Percentiles rank a stretch among this genome's conserved stretches.
phyloP scores from a whole-genome alignment of 2,797 vertebrate genomes.

The Choloepus didactylus region DNA sequence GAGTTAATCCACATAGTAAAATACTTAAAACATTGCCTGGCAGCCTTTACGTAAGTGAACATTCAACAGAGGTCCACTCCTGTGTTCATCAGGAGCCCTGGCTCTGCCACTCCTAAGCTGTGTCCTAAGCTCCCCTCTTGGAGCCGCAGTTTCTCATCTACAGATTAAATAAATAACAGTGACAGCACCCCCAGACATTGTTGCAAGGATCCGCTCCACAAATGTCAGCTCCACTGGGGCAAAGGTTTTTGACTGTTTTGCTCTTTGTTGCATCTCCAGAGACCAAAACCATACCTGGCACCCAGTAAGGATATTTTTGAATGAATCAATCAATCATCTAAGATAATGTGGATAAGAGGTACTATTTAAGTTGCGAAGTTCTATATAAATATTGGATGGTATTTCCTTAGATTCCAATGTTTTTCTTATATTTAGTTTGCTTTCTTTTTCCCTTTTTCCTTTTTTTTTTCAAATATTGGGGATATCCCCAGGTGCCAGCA shows the following conservation, averaged over 20 bases:
- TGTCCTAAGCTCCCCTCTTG: accelerated
- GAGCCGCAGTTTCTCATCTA: not conserved
- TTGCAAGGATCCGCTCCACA: not conserved
- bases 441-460: not conserved
- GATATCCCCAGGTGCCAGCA: not conserved
- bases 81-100: not conserved
- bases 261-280: not conserved
- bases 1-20: not conserved
- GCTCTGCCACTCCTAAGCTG: not conserved
- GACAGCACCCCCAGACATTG: not conserved
- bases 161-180: not conserved
- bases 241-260: not conserved
- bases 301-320: not conserved
- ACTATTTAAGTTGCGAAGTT: not conserved
- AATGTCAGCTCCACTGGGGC: not conserved
- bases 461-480: not conserved
- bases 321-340: not conserved
- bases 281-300: conserved; percentile 14
- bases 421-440: not conserved
- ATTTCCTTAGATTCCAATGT: not conserved
- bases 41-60: not conserved
- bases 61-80: not conserved
- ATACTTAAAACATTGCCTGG: not conserved
- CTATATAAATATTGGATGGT: not conserved
- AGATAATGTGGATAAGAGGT: not conserved